Conservation (phyloP, 2,797 vertebrate species). For the Kryptopterus vitreolus region DNA sequence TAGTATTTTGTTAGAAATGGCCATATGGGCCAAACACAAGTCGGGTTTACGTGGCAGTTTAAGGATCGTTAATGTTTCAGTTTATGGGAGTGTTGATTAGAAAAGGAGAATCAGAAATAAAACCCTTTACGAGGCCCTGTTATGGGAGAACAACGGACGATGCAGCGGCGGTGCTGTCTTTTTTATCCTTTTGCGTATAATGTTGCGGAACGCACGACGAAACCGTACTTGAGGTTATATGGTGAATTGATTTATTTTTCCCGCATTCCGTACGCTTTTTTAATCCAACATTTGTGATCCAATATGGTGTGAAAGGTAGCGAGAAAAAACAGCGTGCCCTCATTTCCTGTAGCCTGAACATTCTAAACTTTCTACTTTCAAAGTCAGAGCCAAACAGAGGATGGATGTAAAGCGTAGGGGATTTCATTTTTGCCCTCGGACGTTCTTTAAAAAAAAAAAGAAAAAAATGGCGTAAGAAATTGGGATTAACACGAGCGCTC, state of each 20-base stretch:
- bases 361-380: background rate
- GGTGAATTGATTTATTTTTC: too few relatives aligned
- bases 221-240: background rate
- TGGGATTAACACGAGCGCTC: slow-evolving; percentile 85
- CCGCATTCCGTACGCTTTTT: too few relatives aligned
- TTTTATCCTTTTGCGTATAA: background rate
- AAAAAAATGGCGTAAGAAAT: slow-evolving; percentile 87
- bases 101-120: background rate
- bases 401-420: slow-evolving; percentile 6
- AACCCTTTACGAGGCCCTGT: background rate
- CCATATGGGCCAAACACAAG: slow-evolving; percentile 54
- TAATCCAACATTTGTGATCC: too few relatives aligned
- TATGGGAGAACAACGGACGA: background rate
- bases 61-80: background rate
- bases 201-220: background rate
- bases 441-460: slow-evolving; percentile 82
- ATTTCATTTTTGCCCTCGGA: slow-evolving; percentile 72
- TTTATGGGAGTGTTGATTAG: background rate
- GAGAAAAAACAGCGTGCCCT: background rate
- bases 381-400: slow-evolving; percentile 26
- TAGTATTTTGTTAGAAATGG: slow-evolving; percentile 38
- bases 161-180: background rate
- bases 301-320: background rate
- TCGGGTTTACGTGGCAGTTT: background rate
- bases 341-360: background rate